Evolutionary conservation across 2,888 invertebrate genomes (phyloP).

Genomic region (Allygus modestus): DNA sequence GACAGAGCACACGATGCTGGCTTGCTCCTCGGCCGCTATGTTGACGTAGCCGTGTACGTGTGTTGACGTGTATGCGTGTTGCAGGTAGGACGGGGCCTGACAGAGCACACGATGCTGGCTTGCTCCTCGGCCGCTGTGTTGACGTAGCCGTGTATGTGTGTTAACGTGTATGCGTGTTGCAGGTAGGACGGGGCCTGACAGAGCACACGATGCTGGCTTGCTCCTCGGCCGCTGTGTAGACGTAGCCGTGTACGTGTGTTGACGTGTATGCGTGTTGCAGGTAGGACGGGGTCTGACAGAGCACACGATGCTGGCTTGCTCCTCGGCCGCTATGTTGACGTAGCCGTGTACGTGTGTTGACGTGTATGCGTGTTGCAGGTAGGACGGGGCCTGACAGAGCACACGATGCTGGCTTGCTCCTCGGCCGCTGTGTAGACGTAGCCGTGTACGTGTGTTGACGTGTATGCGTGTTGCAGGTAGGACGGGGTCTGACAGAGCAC

Average conservation of each 20-base stretch:
- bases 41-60: too few relatives aligned
- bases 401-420: constrained; percentile 52
- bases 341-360: not conserved
- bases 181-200: constrained; percentile 22
- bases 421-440: constrained; percentile 7
- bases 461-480: not conserved
- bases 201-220: constrained; percentile 51
- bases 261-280: not conserved
- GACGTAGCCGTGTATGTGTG: too few relatives aligned
- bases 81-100: constrained; percentile 11
- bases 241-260: not conserved
- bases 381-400: constrained; percentile 8
- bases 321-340: constrained; percentile 28
- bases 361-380: constrained; percentile 7
- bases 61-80: not conserved
- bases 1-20: constrained; percentile 12
- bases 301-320: constrained; percentile 57
- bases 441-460: not conserved
- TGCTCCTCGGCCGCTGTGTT: constrained; percentile 5
- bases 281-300: not conserved
- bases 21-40: too few relatives aligned
- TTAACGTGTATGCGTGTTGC: not conserved
- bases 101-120: constrained; percentile 37
- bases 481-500: not conserved
- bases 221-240: constrained; percentile 23